Base-by-base conservation (phyloP, 64 coral and sea anemone genomes). In the Acropora yongei region DNA sequence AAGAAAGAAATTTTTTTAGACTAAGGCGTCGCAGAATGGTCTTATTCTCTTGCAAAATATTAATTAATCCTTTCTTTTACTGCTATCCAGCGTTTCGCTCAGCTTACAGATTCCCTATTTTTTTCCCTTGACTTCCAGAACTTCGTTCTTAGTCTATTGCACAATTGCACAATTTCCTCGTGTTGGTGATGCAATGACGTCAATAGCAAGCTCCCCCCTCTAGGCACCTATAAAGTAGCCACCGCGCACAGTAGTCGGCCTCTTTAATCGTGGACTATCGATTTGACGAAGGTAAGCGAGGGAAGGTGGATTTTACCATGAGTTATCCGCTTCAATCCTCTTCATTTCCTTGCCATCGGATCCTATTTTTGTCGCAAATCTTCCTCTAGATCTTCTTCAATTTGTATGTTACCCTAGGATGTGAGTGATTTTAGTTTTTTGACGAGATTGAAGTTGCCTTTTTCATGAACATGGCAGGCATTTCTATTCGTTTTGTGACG, bases 151-250 rank as follows among this genome's bases (percentile, higher is more conserved):
- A 30, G 30, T 30, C 30, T 30, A 30, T 3, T 9, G 10, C 11
- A 10, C 14, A 17, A 74, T 93, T 93, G 85, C 92, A 88, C 72
- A 79, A 93, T 76, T 6, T 47, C 43, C 2, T 44, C 8, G 7
- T 53, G 41, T 82, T 16, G 20, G 16, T 89, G 87, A 49, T 5
- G 92, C 50, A 89, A 89, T 93, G 92, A 93, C 92, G 92, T 93
- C 92, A 93, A 83, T 93, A 82, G n/a, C 58, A 77, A 20, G n/a
- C 89, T 86, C 11, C 92, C 91, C 92, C 92, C 92, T 93, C 86
- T 89, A 41, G 66, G n/a, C 40, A 1, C 3, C 10, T 8, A 89
- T 77, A 93, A 93, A 93, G 65, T 75, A 10, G 75, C 16, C 45
- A 76, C 46, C 49, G 18, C 79, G 44, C 86, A 66, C 66, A 19